Evolutionary conservation across 2,113 vertebrate genomes (phyloP).

Genomic region (Perccottus glenii): DNA sequence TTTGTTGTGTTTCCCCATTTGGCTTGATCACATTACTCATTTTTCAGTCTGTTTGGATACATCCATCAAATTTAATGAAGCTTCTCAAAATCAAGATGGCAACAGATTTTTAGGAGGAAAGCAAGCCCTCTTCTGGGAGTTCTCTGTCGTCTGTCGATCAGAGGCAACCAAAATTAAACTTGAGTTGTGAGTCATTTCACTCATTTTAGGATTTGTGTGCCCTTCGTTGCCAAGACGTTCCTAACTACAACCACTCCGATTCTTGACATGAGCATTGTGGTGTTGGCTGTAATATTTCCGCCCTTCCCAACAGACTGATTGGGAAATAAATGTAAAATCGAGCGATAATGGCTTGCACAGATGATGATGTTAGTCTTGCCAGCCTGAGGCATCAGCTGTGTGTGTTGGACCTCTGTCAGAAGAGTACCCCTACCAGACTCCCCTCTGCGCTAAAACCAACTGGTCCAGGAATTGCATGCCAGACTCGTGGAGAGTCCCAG

Average conservation of each 20-base stretch:
- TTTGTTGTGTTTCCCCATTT: slow-evolving; percentile 8
- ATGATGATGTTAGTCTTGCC: slow-evolving; percentile 73
- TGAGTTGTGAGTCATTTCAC: slow-evolving; percentile 30
- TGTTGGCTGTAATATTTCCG: slow-evolving; percentile 57
- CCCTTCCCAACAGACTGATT: slow-evolving; percentile 62
- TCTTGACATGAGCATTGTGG: slow-evolving; percentile 38
- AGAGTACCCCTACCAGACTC: slow-evolving; percentile 29
- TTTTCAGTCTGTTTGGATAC: slow-evolving; percentile 40
- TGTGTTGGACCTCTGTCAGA: slow-evolving; percentile 67
- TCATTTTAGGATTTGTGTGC: slow-evolving; percentile 39
- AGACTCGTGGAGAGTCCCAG: slow-evolving; percentile 50
- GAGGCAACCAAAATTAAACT: slow-evolving; percentile 35
- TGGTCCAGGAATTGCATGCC: slow-evolving; percentile 67
- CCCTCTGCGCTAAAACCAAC: slow-evolving; percentile 60
- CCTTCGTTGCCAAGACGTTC: slow-evolving; percentile 40
- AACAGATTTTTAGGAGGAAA: slow-evolving; percentile 54
- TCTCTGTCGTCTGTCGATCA: slow-evolving; percentile 60
- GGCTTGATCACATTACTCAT: slow-evolving; percentile 27
- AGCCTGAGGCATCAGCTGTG: slow-evolving; percentile 71
- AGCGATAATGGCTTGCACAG: slow-evolving; percentile 61
- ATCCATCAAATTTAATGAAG: slow-evolving; percentile 44
- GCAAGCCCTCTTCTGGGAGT: slow-evolving; percentile 34
- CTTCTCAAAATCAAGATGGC: slow-evolving; percentile 58
- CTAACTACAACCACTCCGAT: slow-evolving; percentile 47
- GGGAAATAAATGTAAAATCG: slow-evolving; percentile 70